phyloP scores from a whole-genome alignment of 2,113 vertebrate species.

The Ursus arctos region DNA sequence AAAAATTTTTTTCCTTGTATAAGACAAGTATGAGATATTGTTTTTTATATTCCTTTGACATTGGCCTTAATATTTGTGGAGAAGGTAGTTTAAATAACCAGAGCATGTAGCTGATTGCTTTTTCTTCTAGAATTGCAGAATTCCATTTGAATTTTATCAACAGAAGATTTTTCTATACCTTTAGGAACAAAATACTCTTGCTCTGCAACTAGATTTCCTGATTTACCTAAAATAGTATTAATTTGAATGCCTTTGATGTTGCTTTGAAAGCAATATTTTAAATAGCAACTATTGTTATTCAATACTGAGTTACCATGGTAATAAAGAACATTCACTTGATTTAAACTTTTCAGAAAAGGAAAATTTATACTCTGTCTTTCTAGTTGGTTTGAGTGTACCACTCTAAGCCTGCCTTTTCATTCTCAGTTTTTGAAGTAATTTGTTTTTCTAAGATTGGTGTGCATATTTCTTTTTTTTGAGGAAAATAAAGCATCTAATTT shows the following conservation, averaged over 20 bases:
- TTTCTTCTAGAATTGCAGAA: background rate
- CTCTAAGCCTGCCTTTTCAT: background rate
- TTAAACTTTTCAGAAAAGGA: conserved; percentile 64
- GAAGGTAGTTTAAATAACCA: conserved; percentile 10
- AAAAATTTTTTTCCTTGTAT: background rate
- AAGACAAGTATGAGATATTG: background rate
- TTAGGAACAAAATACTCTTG: conserved; percentile 41
- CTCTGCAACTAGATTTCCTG: conserved; percentile 49
- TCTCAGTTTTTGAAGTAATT: conserved; percentile 56
- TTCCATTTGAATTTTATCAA: conserved; percentile 52
- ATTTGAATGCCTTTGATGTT: conserved; percentile 49
- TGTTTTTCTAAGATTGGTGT: conserved; percentile 60
- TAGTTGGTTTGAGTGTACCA: background rate
- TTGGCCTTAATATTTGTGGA: background rate
- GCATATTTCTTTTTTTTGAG: conserved; percentile 44
- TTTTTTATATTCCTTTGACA: conserved; percentile 1
- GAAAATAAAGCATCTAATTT: conserved; percentile 59
- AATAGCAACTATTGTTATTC: conserved; percentile 67
- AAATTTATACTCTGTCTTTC: conserved; percentile 59
- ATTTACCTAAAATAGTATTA: conserved; percentile 51
- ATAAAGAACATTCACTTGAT: conserved; percentile 58
- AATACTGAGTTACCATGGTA: conserved; percentile 62
- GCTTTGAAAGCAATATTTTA: conserved; percentile 69
- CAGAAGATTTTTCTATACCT: background rate
- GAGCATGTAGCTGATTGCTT: background rate